phyloP scores from a whole-genome alignment of 2,113 vertebrate species.

The Heliornis fulica region DNA sequence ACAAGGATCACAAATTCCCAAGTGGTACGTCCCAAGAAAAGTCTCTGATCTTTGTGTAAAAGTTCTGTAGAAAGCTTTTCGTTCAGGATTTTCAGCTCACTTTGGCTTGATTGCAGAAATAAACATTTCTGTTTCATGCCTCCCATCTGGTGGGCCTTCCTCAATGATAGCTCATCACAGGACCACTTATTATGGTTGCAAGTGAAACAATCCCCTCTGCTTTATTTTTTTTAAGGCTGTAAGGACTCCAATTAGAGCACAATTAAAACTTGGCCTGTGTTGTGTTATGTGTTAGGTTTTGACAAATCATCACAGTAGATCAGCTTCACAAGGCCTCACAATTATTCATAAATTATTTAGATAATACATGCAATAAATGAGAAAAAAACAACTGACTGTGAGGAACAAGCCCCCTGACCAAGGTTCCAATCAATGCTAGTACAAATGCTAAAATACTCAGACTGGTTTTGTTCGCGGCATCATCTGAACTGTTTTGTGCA shows the following conservation, averaged over 20 bases:
- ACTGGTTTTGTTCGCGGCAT: neutral
- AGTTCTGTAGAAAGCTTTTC: conserved; percentile 35
- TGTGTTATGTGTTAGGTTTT: conserved; percentile 28
- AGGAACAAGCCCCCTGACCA: neutral
- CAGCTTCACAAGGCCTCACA: neutral
- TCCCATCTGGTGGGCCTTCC: conserved; percentile 23
- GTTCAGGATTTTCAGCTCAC: conserved; percentile 12
- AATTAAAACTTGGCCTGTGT: conserved; percentile 20
- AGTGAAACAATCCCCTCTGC: neutral
- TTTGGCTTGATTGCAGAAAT: conserved; percentile 57
- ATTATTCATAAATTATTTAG: neutral
- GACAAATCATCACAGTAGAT: conserved; percentile 29
- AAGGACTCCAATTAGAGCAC: neutral
- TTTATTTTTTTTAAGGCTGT: conserved; percentile 3
- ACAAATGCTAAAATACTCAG: neutral
- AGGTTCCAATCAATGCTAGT: neutral
- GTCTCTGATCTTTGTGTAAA: conserved; percentile 52
- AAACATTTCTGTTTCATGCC: neutral
- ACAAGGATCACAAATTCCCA: conserved; percentile 31
- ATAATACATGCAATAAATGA: neutral
- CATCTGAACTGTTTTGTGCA: neutral
- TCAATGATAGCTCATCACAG: neutral
- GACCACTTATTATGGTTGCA: neutral
- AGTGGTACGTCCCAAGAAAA: conserved; percentile 11
- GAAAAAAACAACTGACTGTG: neutral